These are phyloP conservation scores for Oscheius sp. DNA, from an alignment of 2,888 invertebrate genomes.

Conservation along the genomic window DNA sequence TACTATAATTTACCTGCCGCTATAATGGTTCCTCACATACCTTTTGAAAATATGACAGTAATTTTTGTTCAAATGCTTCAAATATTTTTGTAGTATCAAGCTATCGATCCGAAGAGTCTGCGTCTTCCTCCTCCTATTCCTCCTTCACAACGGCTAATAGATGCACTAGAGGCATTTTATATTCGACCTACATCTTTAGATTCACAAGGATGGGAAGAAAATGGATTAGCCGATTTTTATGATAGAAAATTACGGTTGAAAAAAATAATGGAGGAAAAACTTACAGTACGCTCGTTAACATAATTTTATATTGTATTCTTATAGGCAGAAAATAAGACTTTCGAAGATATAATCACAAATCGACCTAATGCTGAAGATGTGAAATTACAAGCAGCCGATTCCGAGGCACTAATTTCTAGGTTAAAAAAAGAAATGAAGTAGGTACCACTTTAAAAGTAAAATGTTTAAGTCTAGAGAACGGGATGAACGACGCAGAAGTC, in stretches of 20 bases:
- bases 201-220: constrained; percentile 89
- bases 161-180: constrained; percentile 96
- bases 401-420: constrained; percentile 10
- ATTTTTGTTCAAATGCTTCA: not conserved
- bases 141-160: constrained; percentile 89
- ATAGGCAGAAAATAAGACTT: constrained; percentile 47
- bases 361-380: constrained; percentile 36
- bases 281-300: constrained; percentile 18
- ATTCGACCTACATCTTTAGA: constrained; percentile 89
- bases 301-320: constrained; percentile 4
- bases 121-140: constrained; percentile 94
- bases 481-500: not conserved
- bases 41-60: constrained; percentile 84
- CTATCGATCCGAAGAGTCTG: constrained; percentile 89
- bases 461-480: not conserved
- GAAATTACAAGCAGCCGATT: constrained; percentile 42
- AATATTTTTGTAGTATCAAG: constrained; percentile 80
- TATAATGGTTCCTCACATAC: constrained; percentile 94
- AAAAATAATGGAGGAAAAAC: constrained; percentile 40
- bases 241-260: constrained; percentile 83
- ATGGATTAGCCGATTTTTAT: constrained; percentile 96
- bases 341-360: constrained; percentile 60
- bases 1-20: constrained; percentile 98
- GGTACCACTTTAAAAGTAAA: not conserved
- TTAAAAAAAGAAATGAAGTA: constrained; percentile 22